A percentile compares a stretch with the other conserved stretches of the same genome.
Evolutionary conservation across 2,888 invertebrate species (phyloP).

Genomic region (Troilus luridus): DNA sequence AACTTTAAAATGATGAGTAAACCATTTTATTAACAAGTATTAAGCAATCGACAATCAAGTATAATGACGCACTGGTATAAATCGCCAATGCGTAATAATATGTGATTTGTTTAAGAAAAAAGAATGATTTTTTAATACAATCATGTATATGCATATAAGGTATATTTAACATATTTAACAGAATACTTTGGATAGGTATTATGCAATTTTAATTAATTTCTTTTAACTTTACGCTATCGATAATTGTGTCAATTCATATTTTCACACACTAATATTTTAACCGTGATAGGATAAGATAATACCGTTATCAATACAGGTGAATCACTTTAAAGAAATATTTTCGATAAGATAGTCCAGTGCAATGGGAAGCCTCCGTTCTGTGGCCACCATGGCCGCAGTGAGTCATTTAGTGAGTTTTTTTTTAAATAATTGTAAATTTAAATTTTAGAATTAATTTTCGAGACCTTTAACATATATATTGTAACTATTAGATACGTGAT

Average conservation of each 20-base stretch:
- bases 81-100: no score
- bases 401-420: constrained; percentile 30
- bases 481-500: no score
- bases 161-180: no score
- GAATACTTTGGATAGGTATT: no score
- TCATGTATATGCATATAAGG: no score
- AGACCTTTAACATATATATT: not conserved
- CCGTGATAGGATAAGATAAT: not conserved
- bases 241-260: not conserved
- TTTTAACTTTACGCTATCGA: not conserved
- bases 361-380: constrained; percentile 46
- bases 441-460: not conserved
- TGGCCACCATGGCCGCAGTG: constrained; percentile 47
- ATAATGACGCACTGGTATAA: no score
- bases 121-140: no score
- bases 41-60: no score
- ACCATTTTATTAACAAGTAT: no score
- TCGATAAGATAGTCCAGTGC: constrained; percentile 46
- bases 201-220: not conserved
- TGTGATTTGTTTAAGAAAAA: no score
- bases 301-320: constrained; percentile 47
- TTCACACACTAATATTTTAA: not conserved
- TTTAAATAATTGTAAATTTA: not conserved
- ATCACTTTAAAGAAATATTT: constrained; percentile 36
- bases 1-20: no score